A percentile compares a stretch with the other conserved stretches of the same genome.
These are phyloP conservation scores for Lasioglossum villosulum DNA, from an alignment of 2,888 invertebrate species.

Conservation along the genomic window DNA sequence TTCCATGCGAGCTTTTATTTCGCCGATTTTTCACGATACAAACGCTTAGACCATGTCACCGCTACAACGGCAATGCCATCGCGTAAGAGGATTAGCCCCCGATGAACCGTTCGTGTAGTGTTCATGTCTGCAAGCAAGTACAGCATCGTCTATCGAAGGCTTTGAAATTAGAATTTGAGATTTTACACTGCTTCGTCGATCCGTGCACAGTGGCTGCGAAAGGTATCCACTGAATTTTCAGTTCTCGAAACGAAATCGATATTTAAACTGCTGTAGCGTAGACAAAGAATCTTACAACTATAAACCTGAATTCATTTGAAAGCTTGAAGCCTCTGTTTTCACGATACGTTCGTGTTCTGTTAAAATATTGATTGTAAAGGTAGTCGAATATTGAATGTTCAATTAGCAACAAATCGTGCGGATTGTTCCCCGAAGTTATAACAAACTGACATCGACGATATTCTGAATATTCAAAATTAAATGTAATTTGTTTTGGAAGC, in stretches of 20 bases:
- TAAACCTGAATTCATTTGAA: not conserved
- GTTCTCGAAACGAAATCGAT: not conserved
- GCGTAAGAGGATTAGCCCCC: slow-evolving; percentile 52
- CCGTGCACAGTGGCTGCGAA: not conserved
- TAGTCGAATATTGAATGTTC: not conserved
- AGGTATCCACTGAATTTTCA: not conserved
- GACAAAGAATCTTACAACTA: not conserved
- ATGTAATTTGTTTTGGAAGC: not conserved
- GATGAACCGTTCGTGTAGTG: slow-evolving; percentile 39
- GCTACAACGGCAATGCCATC: slow-evolving; percentile 27
- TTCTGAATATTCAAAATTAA: not conserved
- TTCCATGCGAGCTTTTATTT: slow-evolving; percentile 22
- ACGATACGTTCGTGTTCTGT: not conserved
- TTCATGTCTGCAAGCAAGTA: slow-evolving; percentile 25
- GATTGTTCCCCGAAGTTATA: not conserved
- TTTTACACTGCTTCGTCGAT: not conserved
- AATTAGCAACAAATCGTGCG: not conserved
- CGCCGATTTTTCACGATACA: slow-evolving; percentile 40
- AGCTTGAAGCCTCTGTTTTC: not conserved
- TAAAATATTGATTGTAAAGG: not conserved
- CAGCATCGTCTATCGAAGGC: slow-evolving; percentile 34
- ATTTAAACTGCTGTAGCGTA: not conserved
- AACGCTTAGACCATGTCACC: slow-evolving; percentile 40
- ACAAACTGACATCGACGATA: not conserved
- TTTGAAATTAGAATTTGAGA: slow-evolving; percentile 14